Percentiles rank a stretch among this genome's conserved stretches.
Evolutionary conservation across 2,888 invertebrate genomes (phyloP).

Genomic region (Oxytorus armatus): DNA sequence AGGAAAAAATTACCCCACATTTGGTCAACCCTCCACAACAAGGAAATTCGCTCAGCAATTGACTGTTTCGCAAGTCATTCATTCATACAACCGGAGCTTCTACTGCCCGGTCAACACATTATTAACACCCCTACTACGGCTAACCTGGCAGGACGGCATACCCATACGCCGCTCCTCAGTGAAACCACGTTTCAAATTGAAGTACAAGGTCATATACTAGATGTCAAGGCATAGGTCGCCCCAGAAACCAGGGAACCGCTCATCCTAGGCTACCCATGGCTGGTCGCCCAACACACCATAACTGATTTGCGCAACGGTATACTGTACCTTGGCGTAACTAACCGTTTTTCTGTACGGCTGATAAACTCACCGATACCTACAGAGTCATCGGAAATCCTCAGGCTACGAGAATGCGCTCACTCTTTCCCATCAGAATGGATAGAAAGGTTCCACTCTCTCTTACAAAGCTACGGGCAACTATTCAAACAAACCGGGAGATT

Average conservation of each 20-base stretch:
- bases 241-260: slow-evolving; percentile 15
- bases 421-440: not conserved
- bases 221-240: slow-evolving; percentile 11
- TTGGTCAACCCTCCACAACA: too few species aligned
- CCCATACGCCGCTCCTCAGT: not conserved
- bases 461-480: not conserved
- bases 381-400: not conserved
- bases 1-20: too few species aligned
- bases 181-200: not conserved
- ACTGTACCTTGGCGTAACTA: not conserved
- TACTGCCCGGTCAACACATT: too few species aligned
- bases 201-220: not conserved
- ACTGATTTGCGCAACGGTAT: not conserved
- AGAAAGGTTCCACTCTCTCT: not conserved
- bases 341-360: not conserved
- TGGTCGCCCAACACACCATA: not conserved
- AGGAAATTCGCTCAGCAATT: too few species aligned
- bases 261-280: slow-evolving; percentile 54
- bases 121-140: too few species aligned
- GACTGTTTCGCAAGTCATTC: too few species aligned
- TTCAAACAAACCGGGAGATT: not conserved
- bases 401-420: not conserved
- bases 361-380: not conserved
- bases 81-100: too few species aligned
- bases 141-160: slow-evolving; percentile 16